Evolutionary conservation across 2,113 vertebrate species (phyloP).

Genomic region (Thamnaconus septentrionalis): DNA sequence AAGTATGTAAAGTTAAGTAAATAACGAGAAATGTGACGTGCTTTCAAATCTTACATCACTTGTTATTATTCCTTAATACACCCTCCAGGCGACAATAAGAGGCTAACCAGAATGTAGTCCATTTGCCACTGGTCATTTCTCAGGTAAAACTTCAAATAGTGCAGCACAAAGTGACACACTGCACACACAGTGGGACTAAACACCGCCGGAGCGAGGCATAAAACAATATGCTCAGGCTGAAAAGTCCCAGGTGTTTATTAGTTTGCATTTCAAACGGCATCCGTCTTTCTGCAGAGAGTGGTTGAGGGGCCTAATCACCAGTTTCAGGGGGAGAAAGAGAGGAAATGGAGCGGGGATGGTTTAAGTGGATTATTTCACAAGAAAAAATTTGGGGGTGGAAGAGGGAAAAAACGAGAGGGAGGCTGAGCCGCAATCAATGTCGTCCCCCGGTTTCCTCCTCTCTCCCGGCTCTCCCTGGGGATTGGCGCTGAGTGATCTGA

Average conservation of each 20-base stretch:
- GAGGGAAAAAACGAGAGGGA: slow-evolving; percentile 26
- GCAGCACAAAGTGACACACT: neutral
- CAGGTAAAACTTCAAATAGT: neutral
- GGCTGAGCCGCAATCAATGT: slow-evolving; percentile 57
- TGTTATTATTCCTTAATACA: no score
- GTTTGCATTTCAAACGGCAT: slow-evolving; percentile 50
- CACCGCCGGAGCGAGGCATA: slow-evolving; percentile 9
- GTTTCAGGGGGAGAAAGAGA: slow-evolving; percentile 45
- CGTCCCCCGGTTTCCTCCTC: slow-evolving; percentile 16
- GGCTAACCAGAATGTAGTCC: no score
- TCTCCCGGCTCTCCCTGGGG: slow-evolving; percentile 46
- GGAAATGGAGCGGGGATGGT: slow-evolving; percentile 47
- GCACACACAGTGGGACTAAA: slow-evolving; percentile 19
- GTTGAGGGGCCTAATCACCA: slow-evolving; percentile 55
- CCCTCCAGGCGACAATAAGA: no score
- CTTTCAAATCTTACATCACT: no score
- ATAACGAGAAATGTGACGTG: no score
- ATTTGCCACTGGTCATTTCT: no score
- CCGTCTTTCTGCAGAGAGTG: slow-evolving; percentile 40
- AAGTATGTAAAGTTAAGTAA: no score
- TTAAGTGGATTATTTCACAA: slow-evolving; percentile 65
- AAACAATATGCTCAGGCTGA: slow-evolving; percentile 10
- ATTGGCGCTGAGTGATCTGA: slow-evolving; percentile 67
- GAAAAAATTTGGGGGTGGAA: slow-evolving; percentile 26
- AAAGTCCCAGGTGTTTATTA: slow-evolving; percentile 50